A percentile compares a stretch with the other conserved stretches of the same genome.
Evolutionary conservation across 1,140 invertebrate genomes (phyloP).

Genomic region (Drosophila lacteicornis): DNA sequence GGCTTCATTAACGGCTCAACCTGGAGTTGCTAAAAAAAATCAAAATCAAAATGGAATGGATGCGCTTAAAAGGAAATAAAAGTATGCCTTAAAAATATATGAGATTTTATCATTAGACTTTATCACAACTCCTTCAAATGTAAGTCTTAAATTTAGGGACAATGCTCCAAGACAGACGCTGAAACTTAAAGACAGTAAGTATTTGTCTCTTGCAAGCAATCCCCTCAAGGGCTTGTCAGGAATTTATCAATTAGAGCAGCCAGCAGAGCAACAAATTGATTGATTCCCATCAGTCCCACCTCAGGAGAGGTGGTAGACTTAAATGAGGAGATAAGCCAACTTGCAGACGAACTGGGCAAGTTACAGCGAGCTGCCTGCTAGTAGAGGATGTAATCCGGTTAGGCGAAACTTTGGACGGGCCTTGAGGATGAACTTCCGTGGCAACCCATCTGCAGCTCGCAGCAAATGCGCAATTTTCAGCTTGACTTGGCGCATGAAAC

Average conservation of each 20-base stretch:
- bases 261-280: constrained; percentile 75
- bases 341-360: constrained; percentile 30
- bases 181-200: neutral
- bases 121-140: neutral
- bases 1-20: constrained; percentile 11
- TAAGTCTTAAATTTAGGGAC: neutral
- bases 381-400: constrained; percentile 65
- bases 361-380: constrained; percentile 8
- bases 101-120: no score
- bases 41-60: neutral
- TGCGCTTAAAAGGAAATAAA: no score
- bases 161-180: neutral
- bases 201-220: neutral
- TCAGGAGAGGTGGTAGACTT: constrained; percentile 15
- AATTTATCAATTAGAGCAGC: constrained; percentile 69
- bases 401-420: constrained; percentile 54
- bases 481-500: constrained; percentile 76
- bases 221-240: neutral
- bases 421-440: constrained; percentile 34
- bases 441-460: constrained; percentile 31
- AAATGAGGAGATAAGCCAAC: constrained; percentile 42
- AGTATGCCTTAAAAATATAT: no score
- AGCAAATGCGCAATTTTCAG: constrained; percentile 80
- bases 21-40: neutral
- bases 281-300: constrained; percentile 54